Evolutionary conservation across 2,888 invertebrate species (phyloP).

Genomic region (Rapana venosa): DNA sequence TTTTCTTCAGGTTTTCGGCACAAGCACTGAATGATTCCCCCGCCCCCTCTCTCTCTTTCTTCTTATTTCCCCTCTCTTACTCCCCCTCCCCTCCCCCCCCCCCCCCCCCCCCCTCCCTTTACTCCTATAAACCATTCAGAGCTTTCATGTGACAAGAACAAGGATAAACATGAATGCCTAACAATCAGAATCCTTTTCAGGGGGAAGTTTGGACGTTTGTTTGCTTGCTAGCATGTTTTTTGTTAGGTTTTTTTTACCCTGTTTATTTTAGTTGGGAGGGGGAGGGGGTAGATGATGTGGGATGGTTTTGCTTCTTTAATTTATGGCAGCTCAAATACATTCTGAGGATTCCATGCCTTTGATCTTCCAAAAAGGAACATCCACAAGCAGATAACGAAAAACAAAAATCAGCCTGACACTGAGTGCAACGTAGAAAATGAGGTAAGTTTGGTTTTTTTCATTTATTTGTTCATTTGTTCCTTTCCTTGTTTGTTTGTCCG

Average conservation of each 20-base stretch:
- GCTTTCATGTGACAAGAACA: too few species aligned
- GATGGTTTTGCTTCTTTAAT: neutral
- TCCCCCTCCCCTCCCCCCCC: neutral
- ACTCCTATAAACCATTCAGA: neutral
- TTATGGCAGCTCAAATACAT: neutral
- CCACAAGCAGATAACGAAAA: neutral
- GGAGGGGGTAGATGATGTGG: neutral
- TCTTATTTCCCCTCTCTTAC: neutral
- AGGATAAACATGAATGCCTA: too few species aligned
- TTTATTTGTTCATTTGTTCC: too few species aligned
- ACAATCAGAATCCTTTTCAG: too few species aligned
- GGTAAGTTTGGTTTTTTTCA: too few species aligned
- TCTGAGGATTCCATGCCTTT: neutral
- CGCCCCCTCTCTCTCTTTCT: neutral
- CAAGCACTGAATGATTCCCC: neutral
- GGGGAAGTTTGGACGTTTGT: too few species aligned
- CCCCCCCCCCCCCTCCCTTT: neutral
- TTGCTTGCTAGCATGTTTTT: neutral
- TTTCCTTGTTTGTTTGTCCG: too few species aligned
- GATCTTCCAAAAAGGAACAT: slow-evolving; percentile 1
- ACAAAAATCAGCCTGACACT: too few species aligned
- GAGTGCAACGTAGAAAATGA: too few species aligned
- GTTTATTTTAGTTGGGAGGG: neutral
- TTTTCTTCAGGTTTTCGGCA: too few species aligned
- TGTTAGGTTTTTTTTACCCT: neutral